Percentiles rank a stretch among this genome's conserved stretches.
phyloP scores from a whole-genome alignment of 1,140 invertebrate species.

The Drosophila hydei region DNA sequence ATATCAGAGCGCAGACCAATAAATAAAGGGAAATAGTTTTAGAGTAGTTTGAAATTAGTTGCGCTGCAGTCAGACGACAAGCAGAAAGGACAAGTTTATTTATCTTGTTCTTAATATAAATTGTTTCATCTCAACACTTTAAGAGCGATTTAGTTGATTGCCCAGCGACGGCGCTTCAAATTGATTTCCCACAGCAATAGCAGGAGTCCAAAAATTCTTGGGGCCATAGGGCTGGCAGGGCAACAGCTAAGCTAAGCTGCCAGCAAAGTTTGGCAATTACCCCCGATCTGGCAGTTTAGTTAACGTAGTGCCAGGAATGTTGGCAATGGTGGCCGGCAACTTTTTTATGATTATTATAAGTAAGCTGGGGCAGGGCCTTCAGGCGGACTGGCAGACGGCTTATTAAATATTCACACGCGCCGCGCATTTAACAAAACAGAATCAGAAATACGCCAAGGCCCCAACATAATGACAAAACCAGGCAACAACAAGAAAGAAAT shows the following conservation, averaged over 20 bases:
- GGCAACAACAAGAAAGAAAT: slow-evolving; percentile 12
- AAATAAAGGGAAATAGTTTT: slow-evolving; percentile 22
- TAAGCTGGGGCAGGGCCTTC: slow-evolving; percentile 53
- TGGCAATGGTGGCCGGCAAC: slow-evolving; percentile 62
- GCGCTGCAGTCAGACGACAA: not conserved
- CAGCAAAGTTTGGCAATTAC: slow-evolving; percentile 79
- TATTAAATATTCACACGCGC: slow-evolving; percentile 83
- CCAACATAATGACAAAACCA: slow-evolving; percentile 59
- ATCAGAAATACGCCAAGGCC: slow-evolving; percentile 44
- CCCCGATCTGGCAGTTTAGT: slow-evolving; percentile 72
- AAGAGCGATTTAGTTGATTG: slow-evolving; percentile 64
- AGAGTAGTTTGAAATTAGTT: not conserved
- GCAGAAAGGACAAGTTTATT: not conserved
- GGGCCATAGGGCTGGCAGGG: slow-evolving; percentile 22
- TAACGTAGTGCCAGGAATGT: slow-evolving; percentile 62
- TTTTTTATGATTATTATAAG: slow-evolving; percentile 82
- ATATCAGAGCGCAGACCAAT: too few species aligned
- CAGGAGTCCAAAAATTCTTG: slow-evolving; percentile 48
- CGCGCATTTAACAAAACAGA: slow-evolving; percentile 81
- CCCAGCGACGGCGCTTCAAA: slow-evolving; percentile 62
- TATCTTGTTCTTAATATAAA: slow-evolving; percentile 8
- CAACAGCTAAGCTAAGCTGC: slow-evolving; percentile 63
- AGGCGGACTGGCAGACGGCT: slow-evolving; percentile 55
- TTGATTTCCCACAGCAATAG: slow-evolving; percentile 76
- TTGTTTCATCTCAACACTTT: slow-evolving; percentile 46